Base-by-base conservation (phyloP, 1,140 invertebrate genomes). In the Cydia strobilella region DNA sequence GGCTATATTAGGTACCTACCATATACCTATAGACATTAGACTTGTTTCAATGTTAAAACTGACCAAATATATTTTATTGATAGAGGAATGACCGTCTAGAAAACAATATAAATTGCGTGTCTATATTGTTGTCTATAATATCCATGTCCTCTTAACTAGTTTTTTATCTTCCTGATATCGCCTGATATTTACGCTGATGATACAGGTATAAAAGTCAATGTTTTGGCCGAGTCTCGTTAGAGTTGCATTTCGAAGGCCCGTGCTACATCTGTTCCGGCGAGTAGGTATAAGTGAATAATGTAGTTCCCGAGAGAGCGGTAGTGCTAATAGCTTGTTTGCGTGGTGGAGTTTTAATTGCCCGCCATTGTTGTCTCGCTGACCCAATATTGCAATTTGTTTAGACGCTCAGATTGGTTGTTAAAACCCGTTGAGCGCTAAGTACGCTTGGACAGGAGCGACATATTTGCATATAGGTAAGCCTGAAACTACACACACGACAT, bases 271-370 rank as follows among this genome's bases (percentile, higher is more conserved):
- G 72, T 73, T 69, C 65, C n/a, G 63, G 18, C 71, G 23, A 25
- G 42, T 42, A 27, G n/a, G 42, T 42, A 27, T 73, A 73, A 73
- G 72, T 73, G 72, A 73, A 73, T 73, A 73, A 73, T 73, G 51
- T 18, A 73, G 71, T 27, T 73, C 42, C 72, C 72, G 9, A 18
- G 39, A 42, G 35, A 42, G 51, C 71, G 45, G 72, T 73, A 35
- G 35, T 35, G 65, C 65, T 69, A 69, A 69, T 79, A 76, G 75
- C 79, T 77, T 80, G 77, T 80, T 79, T 80, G 79, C 45, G 75
- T 76, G 75, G 23, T 48, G 45, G 75, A 78, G 77, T 77, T 81
- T 79, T 81, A 80, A 83, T 83, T 81, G 71, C 54, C 69, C 59
- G 35, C 77, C 63, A 79, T 82, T 82, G 76, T 80, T 76, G 65